Conservation (phyloP, 1,140 invertebrate species). For the Drosophila murphyi region DNA sequence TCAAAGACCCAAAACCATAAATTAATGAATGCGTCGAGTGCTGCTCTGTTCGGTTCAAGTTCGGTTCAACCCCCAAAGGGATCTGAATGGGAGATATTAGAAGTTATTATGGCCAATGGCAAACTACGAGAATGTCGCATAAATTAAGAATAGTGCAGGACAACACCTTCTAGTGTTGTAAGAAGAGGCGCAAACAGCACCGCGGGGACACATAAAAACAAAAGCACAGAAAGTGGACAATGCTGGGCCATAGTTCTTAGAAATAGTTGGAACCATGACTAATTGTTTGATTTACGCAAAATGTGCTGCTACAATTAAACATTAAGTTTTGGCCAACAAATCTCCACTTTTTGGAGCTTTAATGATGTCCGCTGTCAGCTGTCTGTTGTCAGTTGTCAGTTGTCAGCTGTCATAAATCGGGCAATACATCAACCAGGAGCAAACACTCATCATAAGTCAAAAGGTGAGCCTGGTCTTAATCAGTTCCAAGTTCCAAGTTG, state of each 20-base stretch:
- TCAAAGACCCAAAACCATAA: slow-evolving; percentile 72
- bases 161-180: slow-evolving; percentile 70
- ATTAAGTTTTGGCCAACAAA: slow-evolving; percentile 42
- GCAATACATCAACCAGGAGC: slow-evolving; percentile 67
- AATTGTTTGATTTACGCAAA: slow-evolving; percentile 81
- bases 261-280: slow-evolving; percentile 65
- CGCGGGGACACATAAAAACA: slow-evolving; percentile 71
- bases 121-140: slow-evolving; percentile 78
- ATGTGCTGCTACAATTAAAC: slow-evolving; percentile 48
- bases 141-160: slow-evolving; percentile 76
- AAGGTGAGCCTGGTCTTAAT: slow-evolving; percentile 74
- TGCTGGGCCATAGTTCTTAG: slow-evolving; percentile 25
- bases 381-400: slow-evolving; percentile 50
- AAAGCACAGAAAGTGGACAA: slow-evolving; percentile 55
- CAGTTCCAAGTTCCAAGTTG: slow-evolving; percentile 25
- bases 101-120: slow-evolving; percentile 75
- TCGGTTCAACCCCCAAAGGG: slow-evolving; percentile 52
- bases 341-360: slow-evolving; percentile 23
- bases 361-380: slow-evolving; percentile 34
- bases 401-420: slow-evolving; percentile 71
- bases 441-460: slow-evolving; percentile 69
- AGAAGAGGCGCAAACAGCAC: slow-evolving; percentile 73
- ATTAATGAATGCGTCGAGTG: slow-evolving; percentile 67
- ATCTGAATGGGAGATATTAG: slow-evolving; percentile 62
- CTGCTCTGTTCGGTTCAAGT: slow-evolving; percentile 24